Evolutionary conservation across 23 tunicate genomes (phyloP), one percentile per base, ranked within the genome.

Genomic region (Phallusia fumigata): DNA sequence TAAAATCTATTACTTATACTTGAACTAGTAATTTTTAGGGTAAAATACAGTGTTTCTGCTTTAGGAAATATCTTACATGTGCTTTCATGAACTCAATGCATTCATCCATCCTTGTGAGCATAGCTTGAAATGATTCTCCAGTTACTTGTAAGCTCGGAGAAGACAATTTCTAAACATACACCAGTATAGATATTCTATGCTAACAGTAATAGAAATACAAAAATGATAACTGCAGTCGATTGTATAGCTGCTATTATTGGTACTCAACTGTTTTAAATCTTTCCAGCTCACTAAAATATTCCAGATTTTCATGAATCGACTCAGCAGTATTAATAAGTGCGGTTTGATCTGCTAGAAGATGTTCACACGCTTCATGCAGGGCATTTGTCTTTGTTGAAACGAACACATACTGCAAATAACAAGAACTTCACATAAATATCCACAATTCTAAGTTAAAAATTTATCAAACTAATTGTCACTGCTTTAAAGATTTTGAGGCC

Each of bases 301-400:
- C 87, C 0, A 97, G 91, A 75, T 97, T 96, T 44, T 92, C 91
- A 65, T 89, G 88, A 32, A 97, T 88, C 18, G 84, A 84, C 30
- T 97, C 97, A 6, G 97, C 99, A 33, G 80, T 79, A 64, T 88
- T 86, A 28, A 94, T 88, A 47, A 97, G 74, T 22, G 85, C 73
- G 16, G 97, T 97, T 73, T 92, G 97, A 65, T 97, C 99, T 28
- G 93, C 85, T 0, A 97, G 89, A 19, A 97, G 78, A 45, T 94
- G 93, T 72, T 97, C 97, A 86, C 99, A 97, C 26, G 97, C 99
- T 40, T 97, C 87, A 78, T 97, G 99, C 34, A 97, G 91, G 49
- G 97, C 99, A 75, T 94, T 92, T 2, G 97, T 97, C 83, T 92
- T 97, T 34, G 91, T 88, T 65, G 97, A 87, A 0, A 97, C 99